A percentile compares a stretch with the other conserved stretches of the same genome.
phyloP scores from a whole-genome alignment of 2,113 vertebrate species.

The Uropsilus gracilis region DNA sequence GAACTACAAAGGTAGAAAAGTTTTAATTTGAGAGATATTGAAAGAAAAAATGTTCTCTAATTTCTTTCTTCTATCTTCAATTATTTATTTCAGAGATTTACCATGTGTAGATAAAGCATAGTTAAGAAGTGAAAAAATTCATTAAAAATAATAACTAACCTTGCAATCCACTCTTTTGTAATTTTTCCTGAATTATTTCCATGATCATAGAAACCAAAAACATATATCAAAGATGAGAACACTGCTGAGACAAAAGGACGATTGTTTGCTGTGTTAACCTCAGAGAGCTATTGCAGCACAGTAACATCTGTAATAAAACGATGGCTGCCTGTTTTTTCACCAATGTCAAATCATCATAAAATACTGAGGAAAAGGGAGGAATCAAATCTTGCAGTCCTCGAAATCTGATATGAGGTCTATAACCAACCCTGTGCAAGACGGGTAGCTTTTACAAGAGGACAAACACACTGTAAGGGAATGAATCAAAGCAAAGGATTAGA shows the following conservation, averaged over 20 bases:
- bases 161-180: background rate
- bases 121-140: background rate
- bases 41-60: background rate
- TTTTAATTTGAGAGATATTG: background rate
- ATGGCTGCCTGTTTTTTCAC: conserved; percentile 37
- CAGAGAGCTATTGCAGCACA: background rate
- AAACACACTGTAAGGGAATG: conserved; percentile 78
- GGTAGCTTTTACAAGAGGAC: conserved; percentile 79
- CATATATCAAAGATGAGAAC: conserved; percentile 44
- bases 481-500: conserved; percentile 84
- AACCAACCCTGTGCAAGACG: conserved; percentile 71
- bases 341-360: conserved; percentile 77
- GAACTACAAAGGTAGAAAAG: background rate
- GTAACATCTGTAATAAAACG: conserved; percentile 56
- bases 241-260: conserved; percentile 51
- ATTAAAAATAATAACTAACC: background rate
- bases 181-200: conserved; percentile 22
- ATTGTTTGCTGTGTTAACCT: conserved; percentile 59
- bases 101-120: background rate
- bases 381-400: conserved; percentile 70
- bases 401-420: conserved; percentile 67
- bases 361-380: conserved; percentile 71
- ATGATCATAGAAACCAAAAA: background rate
- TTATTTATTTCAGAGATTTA: background rate
- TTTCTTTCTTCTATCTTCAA: background rate